Evolutionary conservation across 2,797 vertebrate genomes (phyloP).

Genomic region (Labroides dimidiatus): DNA sequence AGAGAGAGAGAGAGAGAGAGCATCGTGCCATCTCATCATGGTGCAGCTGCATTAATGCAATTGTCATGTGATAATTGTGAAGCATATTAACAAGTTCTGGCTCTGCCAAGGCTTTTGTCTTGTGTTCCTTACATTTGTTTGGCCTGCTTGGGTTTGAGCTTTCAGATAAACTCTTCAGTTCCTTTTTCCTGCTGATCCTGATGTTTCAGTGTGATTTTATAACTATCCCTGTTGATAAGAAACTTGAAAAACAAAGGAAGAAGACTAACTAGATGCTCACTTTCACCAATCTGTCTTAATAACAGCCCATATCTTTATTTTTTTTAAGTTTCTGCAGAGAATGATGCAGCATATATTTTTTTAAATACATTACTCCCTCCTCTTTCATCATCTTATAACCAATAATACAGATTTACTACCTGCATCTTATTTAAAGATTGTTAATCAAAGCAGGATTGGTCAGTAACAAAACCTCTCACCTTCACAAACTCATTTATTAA

Average conservation of each 20-base stretch:
- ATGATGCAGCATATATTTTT: too few relatives aligned
- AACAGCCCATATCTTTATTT: not conserved
- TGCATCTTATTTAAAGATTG: too few relatives aligned
- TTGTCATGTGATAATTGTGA: slow-evolving; percentile 39
- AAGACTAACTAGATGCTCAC: slow-evolving; percentile 19
- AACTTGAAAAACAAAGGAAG: slow-evolving; percentile 14
- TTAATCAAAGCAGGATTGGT: slow-evolving; percentile 10
- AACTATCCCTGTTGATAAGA: slow-evolving; percentile 27
- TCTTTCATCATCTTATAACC: too few relatives aligned
- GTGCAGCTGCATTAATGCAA: slow-evolving; percentile 45
- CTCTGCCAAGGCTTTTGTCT: slow-evolving; percentile 7
- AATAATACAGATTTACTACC: too few relatives aligned
- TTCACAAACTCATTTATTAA: slow-evolving; percentile 40
- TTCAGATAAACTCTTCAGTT: slow-evolving; percentile 8
- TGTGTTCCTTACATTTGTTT: slow-evolving; percentile 32
- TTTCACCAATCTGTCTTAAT: slow-evolving; percentile 9
- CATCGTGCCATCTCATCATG: slow-evolving; percentile 47
- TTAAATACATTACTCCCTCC: too few relatives aligned
- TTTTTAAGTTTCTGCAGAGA: not conserved
- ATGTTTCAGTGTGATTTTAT: slow-evolving; percentile 35
- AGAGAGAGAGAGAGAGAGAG: slow-evolving; percentile 43
- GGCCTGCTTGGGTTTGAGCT: slow-evolving; percentile 16
- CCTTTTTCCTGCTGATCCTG: slow-evolving; percentile 27
- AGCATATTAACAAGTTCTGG: slow-evolving; percentile 38
- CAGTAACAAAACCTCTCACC: slow-evolving; percentile 32